Evolutionary conservation across 2,888 invertebrate genomes (phyloP).

Genomic region (Herminia tarsipennalis): DNA sequence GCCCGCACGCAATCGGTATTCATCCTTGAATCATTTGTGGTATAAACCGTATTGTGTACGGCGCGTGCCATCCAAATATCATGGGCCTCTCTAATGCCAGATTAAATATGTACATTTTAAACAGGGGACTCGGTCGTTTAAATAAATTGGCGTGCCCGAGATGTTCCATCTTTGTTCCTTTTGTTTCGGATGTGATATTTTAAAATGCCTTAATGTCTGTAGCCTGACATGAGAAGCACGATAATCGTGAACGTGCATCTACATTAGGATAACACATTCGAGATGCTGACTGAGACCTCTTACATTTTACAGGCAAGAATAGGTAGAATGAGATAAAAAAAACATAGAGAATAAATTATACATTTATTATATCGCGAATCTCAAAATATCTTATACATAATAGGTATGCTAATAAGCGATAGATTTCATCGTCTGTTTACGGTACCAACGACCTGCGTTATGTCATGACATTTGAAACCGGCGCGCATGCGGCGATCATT

Average conservation of each 20-base stretch:
- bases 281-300: background rate
- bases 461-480: conserved; percentile 58
- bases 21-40: conserved; percentile 73
- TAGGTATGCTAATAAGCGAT: conserved; percentile 28
- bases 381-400: background rate
- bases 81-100: conserved; percentile 32
- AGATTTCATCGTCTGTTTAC: conserved; percentile 39
- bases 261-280: conserved; percentile 12
- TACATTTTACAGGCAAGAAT: background rate
- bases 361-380: background rate
- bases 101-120: conserved; percentile 54
- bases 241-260: conserved; percentile 7
- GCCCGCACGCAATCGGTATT: conserved; percentile 67
- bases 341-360: background rate
- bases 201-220: conserved; percentile 21
- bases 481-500: conserved; percentile 50
- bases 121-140: conserved; percentile 43
- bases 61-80: conserved; percentile 55
- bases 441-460: conserved; percentile 40
- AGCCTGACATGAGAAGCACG: conserved; percentile 9
- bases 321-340: too few relatives aligned
- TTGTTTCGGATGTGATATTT: conserved; percentile 26
- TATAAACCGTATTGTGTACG: conserved; percentile 63
- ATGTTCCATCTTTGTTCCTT: conserved; percentile 20
- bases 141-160: conserved; percentile 31